Base-by-base conservation (phyloP, 2,113 vertebrate genomes). In the Polypterus bichir region DNA sequence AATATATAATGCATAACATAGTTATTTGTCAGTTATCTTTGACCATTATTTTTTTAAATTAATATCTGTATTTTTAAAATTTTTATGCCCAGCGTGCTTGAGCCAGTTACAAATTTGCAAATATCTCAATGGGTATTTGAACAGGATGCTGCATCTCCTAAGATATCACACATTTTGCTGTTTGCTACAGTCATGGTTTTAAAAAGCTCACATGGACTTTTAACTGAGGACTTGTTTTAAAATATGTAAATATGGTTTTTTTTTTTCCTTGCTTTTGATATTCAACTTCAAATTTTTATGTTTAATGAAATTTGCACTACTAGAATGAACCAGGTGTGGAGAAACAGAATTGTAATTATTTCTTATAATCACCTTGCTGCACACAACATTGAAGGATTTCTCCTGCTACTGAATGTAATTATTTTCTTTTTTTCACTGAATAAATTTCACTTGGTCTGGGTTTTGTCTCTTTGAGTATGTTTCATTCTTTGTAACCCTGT, bases 341-440 rank as follows among this genome's bases (percentile, higher is more conserved):
- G 9, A 9, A 51, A 9, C 2, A 51, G 6, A 51, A 51, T 9
- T 51, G 49, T 6, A 51, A 6, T 6, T 1, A 45, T 9, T 4
- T 66, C 65, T 79, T 64, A 62, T 48, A 59, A 63, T 75, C 71
- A 57, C 67, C 67, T 79, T 76, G 75, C 77, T 75, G 74, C 79
- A 83, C 78, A 83, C 6, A 51, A 64, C 64, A 76, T 79, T 69
- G 74, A 77, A 75, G 74, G 65, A 77, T 48, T 72, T 71, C 44
- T 78, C 76, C 74, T 81, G 27, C 27, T 74, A 79, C 49, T 55
- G 69, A 57, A 57, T 76, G 77, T 79, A 71, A 67, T 63, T 57
- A 76, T 69, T 66, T 64, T 57, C 76, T 63, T 59, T 76, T 69
- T 66, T 64, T 57, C 76, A 78, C 66, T 71, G 76, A 78, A 74